Percentiles rank a stretch among this genome's conserved stretches.
Evolutionary conservation across 2,113 vertebrate species (phyloP).

Genomic region (Alouatta palliata): DNA sequence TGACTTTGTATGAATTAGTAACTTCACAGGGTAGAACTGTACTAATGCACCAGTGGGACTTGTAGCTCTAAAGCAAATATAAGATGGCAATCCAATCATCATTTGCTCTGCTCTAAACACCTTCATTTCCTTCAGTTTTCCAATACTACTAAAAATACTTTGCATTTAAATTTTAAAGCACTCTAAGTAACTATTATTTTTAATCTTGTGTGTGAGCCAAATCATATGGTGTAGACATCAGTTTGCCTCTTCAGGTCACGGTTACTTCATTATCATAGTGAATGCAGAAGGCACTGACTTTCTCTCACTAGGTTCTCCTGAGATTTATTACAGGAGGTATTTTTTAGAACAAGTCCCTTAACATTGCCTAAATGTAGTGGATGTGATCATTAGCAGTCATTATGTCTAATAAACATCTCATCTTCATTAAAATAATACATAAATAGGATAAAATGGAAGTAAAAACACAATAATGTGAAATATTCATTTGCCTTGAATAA

Average conservation of each 20-base stretch:
- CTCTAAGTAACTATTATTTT: constrained; percentile 49
- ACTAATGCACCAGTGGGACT: not conserved
- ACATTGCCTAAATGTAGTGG: constrained; percentile 89
- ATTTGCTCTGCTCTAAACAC: constrained; percentile 14
- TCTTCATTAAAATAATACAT: constrained; percentile 85
- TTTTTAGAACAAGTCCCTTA: constrained; percentile 87
- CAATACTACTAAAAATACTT: constrained; percentile 43
- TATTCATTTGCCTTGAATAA: constrained; percentile 82
- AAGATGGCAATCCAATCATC: not conserved
- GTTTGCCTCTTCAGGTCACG: constrained; percentile 77
- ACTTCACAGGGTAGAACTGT: not conserved
- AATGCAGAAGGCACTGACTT: constrained; percentile 77
- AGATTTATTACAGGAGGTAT: constrained; percentile 85
- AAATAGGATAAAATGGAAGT: constrained; percentile 80
- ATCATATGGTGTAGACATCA: constrained; percentile 53
- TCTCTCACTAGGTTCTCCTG: constrained; percentile 72
- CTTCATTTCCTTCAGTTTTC: not conserved
- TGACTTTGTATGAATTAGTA: not conserved
- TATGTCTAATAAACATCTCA: constrained; percentile 87
- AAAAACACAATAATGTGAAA: constrained; percentile 81
- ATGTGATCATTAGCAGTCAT: constrained; percentile 87
- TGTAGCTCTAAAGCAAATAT: not conserved
- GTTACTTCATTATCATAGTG: constrained; percentile 82
- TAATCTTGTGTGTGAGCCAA: constrained; percentile 53
- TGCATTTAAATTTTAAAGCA: constrained; percentile 45